Evolutionary conservation across 2,113 vertebrate species (phyloP).

Genomic region (Laticauda laticaudata): DNA sequence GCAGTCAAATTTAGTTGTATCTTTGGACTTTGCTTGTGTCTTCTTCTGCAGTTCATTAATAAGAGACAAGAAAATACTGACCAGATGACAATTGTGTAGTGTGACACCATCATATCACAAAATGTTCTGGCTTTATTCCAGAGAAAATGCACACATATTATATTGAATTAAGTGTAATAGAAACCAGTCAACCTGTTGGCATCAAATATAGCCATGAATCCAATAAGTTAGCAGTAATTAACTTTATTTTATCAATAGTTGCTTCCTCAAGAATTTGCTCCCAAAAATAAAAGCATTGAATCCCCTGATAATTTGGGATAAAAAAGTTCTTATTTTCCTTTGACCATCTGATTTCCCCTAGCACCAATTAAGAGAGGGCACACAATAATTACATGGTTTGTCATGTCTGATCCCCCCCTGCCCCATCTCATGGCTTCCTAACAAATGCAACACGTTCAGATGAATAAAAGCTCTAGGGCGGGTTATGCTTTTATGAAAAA

Average conservation of each 20-base stretch:
- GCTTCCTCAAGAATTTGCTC: not conserved
- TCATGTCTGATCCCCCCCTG: not conserved
- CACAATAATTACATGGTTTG: rapidly evolving
- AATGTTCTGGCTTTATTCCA: not conserved
- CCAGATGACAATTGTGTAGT: not conserved
- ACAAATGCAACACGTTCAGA: not conserved
- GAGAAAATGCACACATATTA: not conserved
- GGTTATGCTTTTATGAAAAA: not conserved
- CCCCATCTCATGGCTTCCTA: not conserved
- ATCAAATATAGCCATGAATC: not conserved
- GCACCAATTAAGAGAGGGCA: not conserved
- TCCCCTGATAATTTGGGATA: not conserved
- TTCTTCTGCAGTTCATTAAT: not conserved
- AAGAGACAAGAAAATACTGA: not conserved
- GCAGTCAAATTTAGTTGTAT: not conserved
- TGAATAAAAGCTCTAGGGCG: not conserved
- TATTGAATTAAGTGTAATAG: not conserved
- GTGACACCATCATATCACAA: not conserved
- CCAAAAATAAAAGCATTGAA: not conserved
- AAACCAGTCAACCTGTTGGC: not conserved
- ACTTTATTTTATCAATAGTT: not conserved
- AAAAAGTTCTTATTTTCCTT: not conserved
- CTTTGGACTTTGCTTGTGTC: not conserved
- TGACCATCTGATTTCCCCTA: rapidly evolving
- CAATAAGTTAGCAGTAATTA: not conserved